Percentiles rank a stretch among this genome's conserved stretches.
These are phyloP conservation scores for Bombus difficillimus DNA, from an alignment of 1,140 invertebrate genomes.

Conservation along the genomic window DNA sequence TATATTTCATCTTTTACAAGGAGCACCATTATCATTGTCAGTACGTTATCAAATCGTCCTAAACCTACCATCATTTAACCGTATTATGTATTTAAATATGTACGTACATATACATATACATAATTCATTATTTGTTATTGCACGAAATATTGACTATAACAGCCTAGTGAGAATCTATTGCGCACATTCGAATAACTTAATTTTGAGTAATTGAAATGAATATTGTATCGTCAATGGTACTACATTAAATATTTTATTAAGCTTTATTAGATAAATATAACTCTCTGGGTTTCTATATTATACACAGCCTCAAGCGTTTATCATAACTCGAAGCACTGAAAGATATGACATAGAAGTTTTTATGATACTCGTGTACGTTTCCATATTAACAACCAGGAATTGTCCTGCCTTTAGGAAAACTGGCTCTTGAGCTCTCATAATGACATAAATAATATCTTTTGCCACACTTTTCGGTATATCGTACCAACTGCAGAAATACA, in stretches of 20 bases:
- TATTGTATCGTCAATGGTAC: not conserved
- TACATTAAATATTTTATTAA: not conserved
- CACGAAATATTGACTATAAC: not conserved
- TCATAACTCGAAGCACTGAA: conserved; percentile 56
- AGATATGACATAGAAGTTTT: conserved; percentile 60
- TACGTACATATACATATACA: no score
- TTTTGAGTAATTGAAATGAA: not conserved
- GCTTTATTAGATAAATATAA: not conserved
- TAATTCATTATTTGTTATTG: no score
- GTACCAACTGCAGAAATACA: conserved; percentile 45
- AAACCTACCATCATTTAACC: no score
- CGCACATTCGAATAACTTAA: not conserved
- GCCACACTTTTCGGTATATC: conserved; percentile 8
- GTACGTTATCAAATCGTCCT: no score
- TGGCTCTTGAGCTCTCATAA: conserved; percentile 38
- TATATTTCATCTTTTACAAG: no score
- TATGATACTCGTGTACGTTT: conserved; percentile 55
- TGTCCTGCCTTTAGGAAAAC: conserved; percentile 33
- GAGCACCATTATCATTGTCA: no score
- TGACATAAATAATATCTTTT: conserved; percentile 34
- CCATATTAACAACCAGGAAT: conserved; percentile 45
- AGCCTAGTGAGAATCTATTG: not conserved
- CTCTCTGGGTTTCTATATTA: not conserved
- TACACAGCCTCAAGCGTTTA: conserved; percentile 20
- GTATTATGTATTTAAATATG: no score